Evolutionary conservation across 37 sponge, comb jelly and placozoan species (phyloP), one percentile per base, ranked within the genome.

Genomic region (Agelas oroides): DNA sequence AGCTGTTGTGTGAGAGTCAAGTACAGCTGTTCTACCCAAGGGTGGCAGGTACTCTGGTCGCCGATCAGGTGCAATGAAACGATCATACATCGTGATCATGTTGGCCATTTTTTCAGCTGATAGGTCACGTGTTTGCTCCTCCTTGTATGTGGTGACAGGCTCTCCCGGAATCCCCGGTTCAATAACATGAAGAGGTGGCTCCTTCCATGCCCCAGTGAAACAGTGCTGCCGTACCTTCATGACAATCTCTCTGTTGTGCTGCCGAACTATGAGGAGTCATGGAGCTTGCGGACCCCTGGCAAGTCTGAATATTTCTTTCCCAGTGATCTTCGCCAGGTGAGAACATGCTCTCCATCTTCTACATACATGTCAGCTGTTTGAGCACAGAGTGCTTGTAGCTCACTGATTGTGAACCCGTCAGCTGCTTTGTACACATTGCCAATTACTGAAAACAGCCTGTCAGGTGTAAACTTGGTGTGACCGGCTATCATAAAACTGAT

Each of bases 391-490:
- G 36, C 65, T 62, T 62, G 41, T 8, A 78, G 64, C n/a, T n/a
- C 79, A 20, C 28, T 46, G 18, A 15, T 57, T 24, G 32, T 80
- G 39, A 78, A 78, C 6, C 59, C 65, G 32, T 65, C 69, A 34
- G 65, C 15, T 18, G 25, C 23, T 14, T 62, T 61, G 56, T 67
- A 80, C 13, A 70, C 35, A 33, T 80, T 80, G 30, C 52, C 63
- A 15, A 59, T 34, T 37, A 61, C 21, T 71, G 72, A 71, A 73
- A 85, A 85, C 3, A 74, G 40, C 20, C 75, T 53, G 67, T 85
- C 86, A 66, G 68, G 69, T 28, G 40, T 27, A 85, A 85, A 85
- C 63, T 85, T 85, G 37, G 86, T 85, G 77, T 85, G 86, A 27
- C 86, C 86, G 21, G 77, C 76, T 11, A 74, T 46, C 36, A 75